These are phyloP conservation scores for Apamea crenata DNA, from an alignment of 2,888 invertebrate genomes.

Conservation along the genomic window DNA sequence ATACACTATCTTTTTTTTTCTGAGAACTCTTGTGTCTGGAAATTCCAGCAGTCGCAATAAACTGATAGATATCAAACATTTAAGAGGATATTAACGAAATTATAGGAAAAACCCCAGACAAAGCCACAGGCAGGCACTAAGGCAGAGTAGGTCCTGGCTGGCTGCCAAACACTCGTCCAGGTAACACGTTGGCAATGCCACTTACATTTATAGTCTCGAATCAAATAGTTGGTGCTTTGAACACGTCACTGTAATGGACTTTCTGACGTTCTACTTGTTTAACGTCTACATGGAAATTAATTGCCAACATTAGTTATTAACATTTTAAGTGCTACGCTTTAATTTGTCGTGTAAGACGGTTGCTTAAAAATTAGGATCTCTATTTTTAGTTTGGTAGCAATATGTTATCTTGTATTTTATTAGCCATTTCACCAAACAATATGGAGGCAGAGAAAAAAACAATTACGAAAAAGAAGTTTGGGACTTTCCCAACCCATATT, in stretches of 20 bases:
- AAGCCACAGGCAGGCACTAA: slow-evolving; percentile 66
- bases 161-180: slow-evolving; percentile 71
- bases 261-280: slow-evolving; percentile 26
- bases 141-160: slow-evolving; percentile 69
- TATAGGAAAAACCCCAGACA: slow-evolving; percentile 67
- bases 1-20: slow-evolving; percentile 7
- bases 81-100: slow-evolving; percentile 52
- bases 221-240: slow-evolving; percentile 52
- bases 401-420: neutral
- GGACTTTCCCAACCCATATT: neutral
- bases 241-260: slow-evolving; percentile 44
- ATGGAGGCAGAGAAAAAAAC: too few species aligned
- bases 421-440: neutral
- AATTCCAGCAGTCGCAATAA: slow-evolving; percentile 49
- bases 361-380: neutral
- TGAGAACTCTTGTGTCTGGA: slow-evolving; percentile 16
- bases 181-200: slow-evolving; percentile 68
- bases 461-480: neutral
- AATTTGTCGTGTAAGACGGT: neutral
- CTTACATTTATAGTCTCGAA: slow-evolving; percentile 66
- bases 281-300: slow-evolving; percentile 27
- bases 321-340: neutral
- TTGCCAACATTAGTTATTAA: neutral
- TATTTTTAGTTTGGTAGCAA: neutral
- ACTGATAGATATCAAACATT: slow-evolving; percentile 46